Evolutionary conservation across 2,797 vertebrate species (phyloP), one percentile per base, ranked within the genome.

Genomic region (Eidolon dupreanum): DNA sequence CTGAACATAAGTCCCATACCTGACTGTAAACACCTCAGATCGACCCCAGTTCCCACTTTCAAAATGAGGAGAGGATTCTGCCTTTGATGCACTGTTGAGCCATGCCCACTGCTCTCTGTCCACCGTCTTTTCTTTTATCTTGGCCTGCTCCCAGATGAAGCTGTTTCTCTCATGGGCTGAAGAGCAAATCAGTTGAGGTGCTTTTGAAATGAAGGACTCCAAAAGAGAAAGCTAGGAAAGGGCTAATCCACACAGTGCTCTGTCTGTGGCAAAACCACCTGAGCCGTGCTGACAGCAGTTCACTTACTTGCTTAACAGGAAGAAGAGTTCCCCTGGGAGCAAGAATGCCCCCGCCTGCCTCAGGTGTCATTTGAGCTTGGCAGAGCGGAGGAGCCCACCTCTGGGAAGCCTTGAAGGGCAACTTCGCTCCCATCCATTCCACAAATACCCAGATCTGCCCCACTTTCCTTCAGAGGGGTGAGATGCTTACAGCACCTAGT

Each of bases 181-280:
- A 36, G 20, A 73, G 78, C 46, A 20, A 43, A 31, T 57, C 43
- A 12, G 20, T 49, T 2, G 19, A 33, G 43, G 41, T n/a, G 51
- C 92, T 82, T 73, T 51, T 43, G 57, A 84, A 90, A 78, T 1
- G 36, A 4, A 74, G 33, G 55, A 9, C 55, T 61, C 63, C 31
- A 10, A 43, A 68, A 63, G 36, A 41, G 33, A 49, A 26, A 41
- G 55, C 55, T 4, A 0, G 66, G 33, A 43, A 63, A 79, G 49
- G 19, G 0, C 65, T 22, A 63, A 15, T 12, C n/a, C 19, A 13
- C n/a, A 22, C 3, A 13, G 0, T 8, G 10, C 24, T 49, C n/a
- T 49, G 13, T 55, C 46, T n/a, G n/a, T 24, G 46, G 74, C 66
- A 41, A 88, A 89, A 41, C 49, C 51, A 28, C 53, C 6, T 10